phyloP scores from a whole-genome alignment of 1,140 invertebrate species.

The Pogonognathellus flavescens region DNA sequence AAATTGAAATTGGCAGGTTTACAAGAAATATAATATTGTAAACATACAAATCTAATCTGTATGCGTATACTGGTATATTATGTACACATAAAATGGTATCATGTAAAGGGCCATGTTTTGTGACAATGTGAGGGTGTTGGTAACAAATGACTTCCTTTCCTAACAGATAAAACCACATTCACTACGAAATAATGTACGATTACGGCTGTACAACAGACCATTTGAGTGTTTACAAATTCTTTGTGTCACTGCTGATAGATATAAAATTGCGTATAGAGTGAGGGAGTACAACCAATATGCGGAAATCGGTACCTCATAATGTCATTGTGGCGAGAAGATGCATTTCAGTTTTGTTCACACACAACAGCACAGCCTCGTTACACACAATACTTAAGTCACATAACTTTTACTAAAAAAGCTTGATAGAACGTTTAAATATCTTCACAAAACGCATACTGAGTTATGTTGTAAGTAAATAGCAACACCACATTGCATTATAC shows the following conservation, averaged over 20 bases:
- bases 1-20: too few relatives aligned
- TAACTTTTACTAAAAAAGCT: too few relatives aligned
- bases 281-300: neutral
- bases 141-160: constrained; percentile 43
- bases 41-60: too few relatives aligned
- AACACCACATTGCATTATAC: too few relatives aligned
- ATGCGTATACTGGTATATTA: neutral
- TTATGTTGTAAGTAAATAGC: too few relatives aligned
- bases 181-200: neutral
- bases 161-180: constrained; percentile 8
- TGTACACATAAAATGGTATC: neutral
- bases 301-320: constrained; percentile 10
- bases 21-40: too few relatives aligned
- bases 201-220: neutral
- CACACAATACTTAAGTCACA: too few relatives aligned
- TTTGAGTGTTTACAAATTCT: constrained; percentile 41
- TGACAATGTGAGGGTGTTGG: constrained; percentile 24
- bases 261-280: constrained; percentile 16
- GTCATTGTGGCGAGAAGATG: constrained; percentile 18
- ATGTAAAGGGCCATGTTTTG: constrained; percentile 6
- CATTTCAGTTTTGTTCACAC: constrained; percentile 26
- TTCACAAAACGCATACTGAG: too few relatives aligned
- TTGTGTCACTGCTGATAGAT: neutral
- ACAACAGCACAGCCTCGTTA: too few relatives aligned
- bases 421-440: too few relatives aligned